phyloP scores from a whole-genome alignment of 1,140 invertebrate genomes.

The Liolophura sinensis region DNA sequence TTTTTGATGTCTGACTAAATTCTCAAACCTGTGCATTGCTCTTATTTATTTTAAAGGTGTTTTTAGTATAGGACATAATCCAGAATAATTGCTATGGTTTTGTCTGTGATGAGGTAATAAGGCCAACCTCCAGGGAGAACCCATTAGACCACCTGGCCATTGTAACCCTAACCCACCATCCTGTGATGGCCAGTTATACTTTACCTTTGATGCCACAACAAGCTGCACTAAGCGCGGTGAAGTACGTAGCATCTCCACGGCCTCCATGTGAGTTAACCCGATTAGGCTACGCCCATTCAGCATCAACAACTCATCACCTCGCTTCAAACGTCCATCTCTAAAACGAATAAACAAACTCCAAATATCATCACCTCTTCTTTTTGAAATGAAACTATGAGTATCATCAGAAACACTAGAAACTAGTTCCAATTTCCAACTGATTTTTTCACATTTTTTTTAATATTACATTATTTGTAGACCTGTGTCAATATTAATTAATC shows the following conservation, averaged over 20 bases:
- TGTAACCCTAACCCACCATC: too few species aligned
- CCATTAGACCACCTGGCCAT: too few species aligned
- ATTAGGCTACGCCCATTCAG: constrained; percentile 80
- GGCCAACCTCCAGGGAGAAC: too few species aligned
- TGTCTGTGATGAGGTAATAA: too few species aligned
- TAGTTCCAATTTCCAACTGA: too few species aligned
- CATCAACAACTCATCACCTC: constrained; percentile 84
- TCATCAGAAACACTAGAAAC: neutral
- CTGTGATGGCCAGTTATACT: constrained; percentile 60
- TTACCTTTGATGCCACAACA: constrained; percentile 64
- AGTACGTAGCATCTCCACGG: constrained; percentile 69
- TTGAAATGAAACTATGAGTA: too few species aligned
- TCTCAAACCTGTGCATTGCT: too few species aligned
- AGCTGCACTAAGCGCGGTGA: constrained; percentile 74
- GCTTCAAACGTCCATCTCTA: constrained; percentile 77
- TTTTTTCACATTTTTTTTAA: neutral
- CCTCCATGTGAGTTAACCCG: constrained; percentile 77
- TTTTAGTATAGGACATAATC: too few species aligned
- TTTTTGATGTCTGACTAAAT: too few species aligned
- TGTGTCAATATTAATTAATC: neutral
- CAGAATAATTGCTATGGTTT: too few species aligned
- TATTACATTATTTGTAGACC: neutral
- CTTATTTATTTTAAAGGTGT: too few species aligned
- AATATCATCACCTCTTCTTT: too few species aligned
- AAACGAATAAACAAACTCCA: constrained; percentile 29